phyloP scores from a whole-genome alignment of 1,140 invertebrate species.

The Pseudachorutes palmiensis region DNA sequence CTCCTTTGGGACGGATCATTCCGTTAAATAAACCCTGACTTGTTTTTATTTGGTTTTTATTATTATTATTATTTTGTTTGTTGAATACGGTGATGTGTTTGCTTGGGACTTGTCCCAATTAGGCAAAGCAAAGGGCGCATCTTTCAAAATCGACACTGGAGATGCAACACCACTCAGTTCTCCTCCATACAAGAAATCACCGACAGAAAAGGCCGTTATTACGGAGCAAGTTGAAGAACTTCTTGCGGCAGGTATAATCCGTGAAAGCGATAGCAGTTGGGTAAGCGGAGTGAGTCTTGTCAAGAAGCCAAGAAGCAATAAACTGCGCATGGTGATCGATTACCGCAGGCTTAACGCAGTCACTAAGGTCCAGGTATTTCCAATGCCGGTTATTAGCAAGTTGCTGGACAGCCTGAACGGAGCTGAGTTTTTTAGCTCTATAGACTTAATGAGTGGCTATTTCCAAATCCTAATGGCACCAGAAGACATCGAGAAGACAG shows the following conservation, averaged over 20 bases:
- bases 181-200: conserved; percentile 4
- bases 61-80: not conserved
- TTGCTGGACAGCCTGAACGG: not conserved
- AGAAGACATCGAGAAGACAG: conserved; percentile 33
- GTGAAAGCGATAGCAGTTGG: not conserved
- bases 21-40: not conserved
- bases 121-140: conserved; percentile 4
- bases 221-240: not conserved
- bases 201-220: not conserved
- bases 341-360: conserved; percentile 44
- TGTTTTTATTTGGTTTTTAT: not conserved
- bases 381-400: conserved; percentile 49
- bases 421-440: not conserved
- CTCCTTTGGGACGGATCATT: not conserved
- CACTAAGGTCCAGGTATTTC: conserved; percentile 43
- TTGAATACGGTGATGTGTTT: conserved; percentile 7
- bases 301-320: not conserved
- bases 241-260: not conserved
- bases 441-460: conserved; percentile 8
- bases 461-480: not conserved
- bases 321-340: conserved; percentile 44
- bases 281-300: not conserved
- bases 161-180: not conserved
- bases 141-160: not conserved
- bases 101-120: not conserved